These are phyloP conservation scores for Genyomyrus donnyi DNA, from an alignment of 2,113 vertebrate genomes.

Conservation along the genomic window DNA sequence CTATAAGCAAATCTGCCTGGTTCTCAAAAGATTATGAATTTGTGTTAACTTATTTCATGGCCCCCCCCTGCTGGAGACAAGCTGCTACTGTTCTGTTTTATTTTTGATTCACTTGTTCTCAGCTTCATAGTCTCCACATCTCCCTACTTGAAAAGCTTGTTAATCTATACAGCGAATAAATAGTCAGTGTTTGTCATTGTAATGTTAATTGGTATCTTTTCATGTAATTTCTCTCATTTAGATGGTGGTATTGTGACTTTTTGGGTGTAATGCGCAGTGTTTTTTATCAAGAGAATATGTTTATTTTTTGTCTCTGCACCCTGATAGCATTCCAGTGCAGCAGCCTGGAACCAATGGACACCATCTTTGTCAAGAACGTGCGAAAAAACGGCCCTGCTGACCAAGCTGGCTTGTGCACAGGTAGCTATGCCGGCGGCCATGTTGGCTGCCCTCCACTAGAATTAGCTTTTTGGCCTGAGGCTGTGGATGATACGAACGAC, in stretches of 20 bases:
- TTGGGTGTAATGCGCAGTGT: not conserved
- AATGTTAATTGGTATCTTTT: not conserved
- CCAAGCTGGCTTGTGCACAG: conserved; percentile 82
- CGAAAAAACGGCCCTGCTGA: conserved; percentile 86
- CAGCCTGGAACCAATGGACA: conserved; percentile 93
- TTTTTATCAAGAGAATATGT: not conserved
- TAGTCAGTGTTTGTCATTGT: not conserved
- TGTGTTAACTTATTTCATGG: conserved; percentile 24
- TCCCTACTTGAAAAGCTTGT: not conserved
- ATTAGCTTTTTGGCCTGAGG: not conserved
- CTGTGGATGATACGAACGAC: conserved; percentile 11
- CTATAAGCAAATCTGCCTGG: not conserved
- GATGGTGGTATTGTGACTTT: not conserved
- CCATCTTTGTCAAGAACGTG: conserved; percentile 96
- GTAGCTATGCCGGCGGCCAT: conserved; percentile 50
- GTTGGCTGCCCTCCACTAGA: not conserved
- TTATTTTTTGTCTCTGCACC: not conserved
- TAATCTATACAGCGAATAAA: not conserved
- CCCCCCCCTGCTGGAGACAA: conserved; percentile 42
- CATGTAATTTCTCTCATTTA: not conserved
- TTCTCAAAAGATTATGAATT: not conserved
- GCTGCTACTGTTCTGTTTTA: conserved; percentile 27
- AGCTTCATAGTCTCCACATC: not conserved
- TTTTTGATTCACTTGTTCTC: not conserved
- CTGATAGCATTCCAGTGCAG: conserved; percentile 54